Conservation (phyloP, 2,113 vertebrate genomes). For the Oryzias celebensis region DNA sequence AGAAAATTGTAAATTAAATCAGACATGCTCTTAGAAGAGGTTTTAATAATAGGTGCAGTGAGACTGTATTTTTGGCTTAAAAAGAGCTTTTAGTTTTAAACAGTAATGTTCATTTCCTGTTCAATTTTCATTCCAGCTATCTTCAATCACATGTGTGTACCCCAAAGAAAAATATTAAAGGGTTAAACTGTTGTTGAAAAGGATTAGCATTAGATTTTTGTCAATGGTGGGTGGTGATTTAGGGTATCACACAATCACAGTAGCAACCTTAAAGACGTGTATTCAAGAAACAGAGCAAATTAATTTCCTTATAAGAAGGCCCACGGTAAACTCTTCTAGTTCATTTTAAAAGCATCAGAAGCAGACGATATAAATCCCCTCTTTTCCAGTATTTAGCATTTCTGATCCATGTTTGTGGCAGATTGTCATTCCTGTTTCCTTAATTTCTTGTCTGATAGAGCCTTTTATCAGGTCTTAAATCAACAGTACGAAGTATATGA, state of each 20-base stretch:
- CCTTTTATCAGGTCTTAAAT: slow-evolving; percentile 27
- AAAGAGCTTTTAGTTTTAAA: background rate
- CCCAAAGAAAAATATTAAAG: slow-evolving; percentile 3
- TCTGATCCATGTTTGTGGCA: slow-evolving; percentile 18
- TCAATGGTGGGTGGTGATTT: background rate
- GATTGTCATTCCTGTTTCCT: slow-evolving; percentile 3
- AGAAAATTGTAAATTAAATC: no score
- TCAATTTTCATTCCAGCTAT: slow-evolving; percentile 7
- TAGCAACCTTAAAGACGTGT: background rate
- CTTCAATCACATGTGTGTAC: slow-evolving; percentile 6
- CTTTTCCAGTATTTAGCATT: slow-evolving; percentile 4
- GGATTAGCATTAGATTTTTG: slow-evolving; percentile 3
- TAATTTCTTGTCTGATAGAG: slow-evolving; percentile 21
- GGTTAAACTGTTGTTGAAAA: background rate
- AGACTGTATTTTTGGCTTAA: no score
- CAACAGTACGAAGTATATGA: slow-evolving; percentile 12
- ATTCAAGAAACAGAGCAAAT: background rate
- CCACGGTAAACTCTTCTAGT: slow-evolving; percentile 6
- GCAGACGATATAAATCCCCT: background rate
- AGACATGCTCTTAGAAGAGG: no score
- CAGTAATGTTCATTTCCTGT: slow-evolving; percentile 16
- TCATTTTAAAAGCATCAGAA: background rate
- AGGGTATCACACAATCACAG: background rate
- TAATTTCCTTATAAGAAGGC: background rate
- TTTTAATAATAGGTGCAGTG: no score